phyloP scores from a whole-genome alignment of 2,113 vertebrate species.

The Gracilinanus agilis region DNA sequence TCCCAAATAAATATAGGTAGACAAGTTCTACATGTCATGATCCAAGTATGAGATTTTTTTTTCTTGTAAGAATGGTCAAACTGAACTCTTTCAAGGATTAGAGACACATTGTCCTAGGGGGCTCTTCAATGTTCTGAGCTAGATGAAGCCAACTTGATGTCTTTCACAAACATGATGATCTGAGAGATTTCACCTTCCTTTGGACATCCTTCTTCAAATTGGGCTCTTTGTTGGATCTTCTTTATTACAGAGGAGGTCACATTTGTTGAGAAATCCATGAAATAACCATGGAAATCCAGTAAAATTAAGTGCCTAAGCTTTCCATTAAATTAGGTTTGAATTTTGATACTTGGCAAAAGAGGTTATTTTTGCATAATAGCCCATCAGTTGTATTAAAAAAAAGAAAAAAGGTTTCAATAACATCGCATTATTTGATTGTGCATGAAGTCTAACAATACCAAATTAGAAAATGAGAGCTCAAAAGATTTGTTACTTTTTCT shows the following conservation, averaged over 20 bases:
- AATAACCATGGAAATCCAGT: background rate
- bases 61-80: background rate
- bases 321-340: too few species aligned
- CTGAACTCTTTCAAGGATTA: background rate
- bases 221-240: background rate
- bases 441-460: background rate
- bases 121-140: background rate
- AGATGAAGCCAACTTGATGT: background rate
- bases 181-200: background rate
- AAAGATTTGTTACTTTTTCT: background rate
- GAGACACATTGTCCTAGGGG: background rate
- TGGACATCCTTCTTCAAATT: too few species aligned
- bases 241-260: background rate
- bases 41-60: background rate
- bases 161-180: background rate
- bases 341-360: too few species aligned
- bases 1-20: too few species aligned
- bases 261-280: background rate
- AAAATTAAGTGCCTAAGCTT: background rate
- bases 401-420: background rate
- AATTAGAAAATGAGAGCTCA: background rate
- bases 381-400: too few species aligned
- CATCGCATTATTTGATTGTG: background rate
- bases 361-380: too few species aligned
- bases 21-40: too few species aligned